Conservation (phyloP, 2,797 vertebrate species). For the Chiloscyllium punctatum region DNA sequence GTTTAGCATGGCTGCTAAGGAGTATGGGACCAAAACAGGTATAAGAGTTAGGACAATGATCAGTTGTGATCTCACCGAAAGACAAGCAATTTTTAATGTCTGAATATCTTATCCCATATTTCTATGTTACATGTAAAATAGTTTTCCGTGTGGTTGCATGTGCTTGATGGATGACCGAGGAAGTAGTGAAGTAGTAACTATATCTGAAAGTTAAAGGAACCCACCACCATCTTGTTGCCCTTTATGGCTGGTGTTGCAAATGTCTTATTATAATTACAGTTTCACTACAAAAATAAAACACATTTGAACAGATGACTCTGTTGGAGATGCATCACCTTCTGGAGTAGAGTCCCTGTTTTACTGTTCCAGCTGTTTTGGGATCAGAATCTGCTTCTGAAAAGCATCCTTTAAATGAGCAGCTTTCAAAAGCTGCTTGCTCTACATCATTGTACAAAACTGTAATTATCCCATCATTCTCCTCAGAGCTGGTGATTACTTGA, state of each 20-base stretch:
- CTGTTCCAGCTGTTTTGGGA: neutral
- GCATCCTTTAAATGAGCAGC: slow-evolving; percentile 1
- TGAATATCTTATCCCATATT: neutral
- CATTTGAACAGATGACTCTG: neutral
- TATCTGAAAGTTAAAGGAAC: neutral
- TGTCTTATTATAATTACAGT: neutral
- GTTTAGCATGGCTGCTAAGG: neutral
- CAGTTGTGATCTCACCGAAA: neutral
- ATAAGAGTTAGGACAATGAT: neutral
- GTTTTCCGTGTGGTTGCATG: no score
- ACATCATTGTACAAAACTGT: neutral
- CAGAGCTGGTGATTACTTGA: slow-evolving; percentile 13
- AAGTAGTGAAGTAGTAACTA: neutral
- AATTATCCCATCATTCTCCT: slow-evolving; percentile 32
- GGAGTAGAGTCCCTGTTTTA: no score
- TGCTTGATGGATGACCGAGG: neutral
- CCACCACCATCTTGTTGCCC: neutral
- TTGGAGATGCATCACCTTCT: neutral
- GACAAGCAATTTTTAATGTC: neutral
- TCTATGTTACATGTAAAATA: neutral
- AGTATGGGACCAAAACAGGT: neutral
- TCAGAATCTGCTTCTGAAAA: neutral
- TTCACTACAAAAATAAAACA: neutral
- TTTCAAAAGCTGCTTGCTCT: slow-evolving; percentile 22
- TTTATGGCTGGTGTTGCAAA: neutral